Conservation (phyloP, 1,140 invertebrate genomes). For the Apis cerana region DNA sequence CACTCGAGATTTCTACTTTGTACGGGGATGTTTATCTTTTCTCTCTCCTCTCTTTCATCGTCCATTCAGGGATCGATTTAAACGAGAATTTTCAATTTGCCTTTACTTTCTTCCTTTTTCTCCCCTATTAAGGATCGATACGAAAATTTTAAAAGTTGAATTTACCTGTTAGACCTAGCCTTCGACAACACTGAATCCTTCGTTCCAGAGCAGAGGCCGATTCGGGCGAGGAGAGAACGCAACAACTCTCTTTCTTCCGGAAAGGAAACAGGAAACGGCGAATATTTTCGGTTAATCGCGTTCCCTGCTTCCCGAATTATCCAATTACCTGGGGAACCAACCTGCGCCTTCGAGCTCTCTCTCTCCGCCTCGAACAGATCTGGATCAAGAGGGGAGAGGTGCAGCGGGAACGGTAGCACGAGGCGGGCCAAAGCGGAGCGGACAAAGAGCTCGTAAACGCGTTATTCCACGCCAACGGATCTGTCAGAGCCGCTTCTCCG, state of each 20-base stretch:
- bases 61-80: not conserved
- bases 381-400: constrained; percentile 47
- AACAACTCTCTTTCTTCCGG: too few species aligned
- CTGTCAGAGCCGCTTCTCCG: constrained; percentile 79
- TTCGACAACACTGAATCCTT: too few species aligned
- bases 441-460: constrained; percentile 81
- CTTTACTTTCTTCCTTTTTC: too few species aligned
- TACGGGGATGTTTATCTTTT: not conserved
- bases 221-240: too few species aligned
- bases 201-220: too few species aligned
- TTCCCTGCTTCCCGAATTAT: constrained; percentile 63
- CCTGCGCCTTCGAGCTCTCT: constrained; percentile 37
- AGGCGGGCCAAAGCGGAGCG: constrained; percentile 77
- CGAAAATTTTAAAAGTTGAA: too few species aligned
- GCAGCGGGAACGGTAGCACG: constrained; percentile 47
- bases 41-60: not conserved
- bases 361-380: constrained; percentile 47
- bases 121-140: too few species aligned
- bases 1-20: not conserved
- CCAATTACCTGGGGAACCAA: constrained; percentile 65
- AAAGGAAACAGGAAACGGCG: too few species aligned
- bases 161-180: too few species aligned
- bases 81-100: too few species aligned
- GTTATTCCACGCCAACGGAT: constrained; percentile 82
- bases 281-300: constrained; percentile 32